Percentiles rank a stretch among this genome's conserved stretches.
These are phyloP conservation scores for Paraescarpia echinospica DNA, from an alignment of 1,140 invertebrate species.

Conservation along the genomic window DNA sequence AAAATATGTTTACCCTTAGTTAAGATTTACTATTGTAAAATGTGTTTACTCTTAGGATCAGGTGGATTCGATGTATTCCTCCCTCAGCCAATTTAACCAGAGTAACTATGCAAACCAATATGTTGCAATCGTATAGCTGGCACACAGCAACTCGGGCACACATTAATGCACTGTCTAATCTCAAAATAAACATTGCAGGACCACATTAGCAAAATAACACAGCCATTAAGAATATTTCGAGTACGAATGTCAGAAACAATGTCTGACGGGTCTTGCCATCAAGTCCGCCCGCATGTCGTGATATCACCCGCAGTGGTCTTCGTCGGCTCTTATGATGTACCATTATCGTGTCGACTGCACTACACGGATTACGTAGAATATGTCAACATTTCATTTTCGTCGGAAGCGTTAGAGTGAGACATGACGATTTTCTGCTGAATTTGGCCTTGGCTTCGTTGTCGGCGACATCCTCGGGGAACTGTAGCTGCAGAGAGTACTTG, in stretches of 20 bases:
- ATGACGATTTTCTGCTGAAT: conserved; percentile 40
- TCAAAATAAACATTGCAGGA: not conserved
- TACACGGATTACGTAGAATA: conserved; percentile 27
- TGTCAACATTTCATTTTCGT: conserved; percentile 25
- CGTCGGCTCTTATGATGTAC: not conserved
- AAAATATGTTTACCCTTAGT: not conserved
- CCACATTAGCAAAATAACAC: not conserved
- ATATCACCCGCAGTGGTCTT: not conserved
- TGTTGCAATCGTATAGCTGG: not conserved
- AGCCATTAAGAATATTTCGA: not conserved
- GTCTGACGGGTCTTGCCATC: not conserved
- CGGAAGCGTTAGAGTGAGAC: conserved; percentile 40
- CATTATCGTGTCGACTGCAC: conserved; percentile 6
- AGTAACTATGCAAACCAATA: too few species aligned
- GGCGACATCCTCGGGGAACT: conserved; percentile 34
- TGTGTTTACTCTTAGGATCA: not conserved
- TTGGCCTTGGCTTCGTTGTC: conserved; percentile 38
- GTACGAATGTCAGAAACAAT: not conserved
- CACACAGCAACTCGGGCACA: not conserved
- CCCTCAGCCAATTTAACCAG: too few species aligned
- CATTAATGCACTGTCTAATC: not conserved
- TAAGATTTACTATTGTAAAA: too few species aligned
- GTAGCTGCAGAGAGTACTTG: conserved; percentile 35
- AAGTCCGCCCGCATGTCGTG: not conserved
- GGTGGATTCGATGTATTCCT: not conserved